phyloP scores from a whole-genome alignment of 2,888 invertebrate genomes.

The Andrena fulva region DNA sequence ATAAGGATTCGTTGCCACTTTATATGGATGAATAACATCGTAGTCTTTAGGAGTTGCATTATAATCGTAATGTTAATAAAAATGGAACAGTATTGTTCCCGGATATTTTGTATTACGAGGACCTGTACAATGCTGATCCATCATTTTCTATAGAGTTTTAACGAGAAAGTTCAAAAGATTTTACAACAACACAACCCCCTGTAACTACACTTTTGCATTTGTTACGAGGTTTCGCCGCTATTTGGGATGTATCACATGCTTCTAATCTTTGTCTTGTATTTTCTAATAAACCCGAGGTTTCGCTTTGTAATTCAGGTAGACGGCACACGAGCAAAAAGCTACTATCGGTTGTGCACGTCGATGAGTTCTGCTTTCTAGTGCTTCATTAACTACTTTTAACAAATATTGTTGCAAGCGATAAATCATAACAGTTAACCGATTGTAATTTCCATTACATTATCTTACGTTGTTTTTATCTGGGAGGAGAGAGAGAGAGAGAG shows the following conservation, averaged over 20 bases:
- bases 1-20: slow-evolving; percentile 69
- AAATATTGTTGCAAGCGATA: slow-evolving; percentile 53
- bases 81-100: slow-evolving; percentile 55
- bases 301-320: slow-evolving; percentile 59
- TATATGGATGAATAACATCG: slow-evolving; percentile 62
- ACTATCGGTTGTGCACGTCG: slow-evolving; percentile 52
- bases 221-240: slow-evolving; percentile 55
- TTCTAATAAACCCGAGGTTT: slow-evolving; percentile 54
- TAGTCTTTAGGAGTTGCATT: slow-evolving; percentile 66
- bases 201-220: slow-evolving; percentile 57
- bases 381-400: slow-evolving; percentile 57
- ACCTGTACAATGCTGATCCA: slow-evolving; percentile 57
- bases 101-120: slow-evolving; percentile 67
- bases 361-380: slow-evolving; percentile 51
- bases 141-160: slow-evolving; percentile 63
- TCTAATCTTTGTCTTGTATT: slow-evolving; percentile 62
- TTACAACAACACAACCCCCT: slow-evolving; percentile 60
- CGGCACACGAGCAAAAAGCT: slow-evolving; percentile 53
- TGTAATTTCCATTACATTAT: slow-evolving; percentile 69
- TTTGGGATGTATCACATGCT: slow-evolving; percentile 54
- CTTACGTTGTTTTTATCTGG: slow-evolving; percentile 60
- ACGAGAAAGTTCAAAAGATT: slow-evolving; percentile 56
- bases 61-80: slow-evolving; percentile 63
- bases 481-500: slow-evolving; percentile 1
- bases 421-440: slow-evolving; percentile 53